These are phyloP conservation scores for Megaptera novaeangliae DNA, from an alignment of 2,113 vertebrate species.

Conservation along the genomic window DNA sequence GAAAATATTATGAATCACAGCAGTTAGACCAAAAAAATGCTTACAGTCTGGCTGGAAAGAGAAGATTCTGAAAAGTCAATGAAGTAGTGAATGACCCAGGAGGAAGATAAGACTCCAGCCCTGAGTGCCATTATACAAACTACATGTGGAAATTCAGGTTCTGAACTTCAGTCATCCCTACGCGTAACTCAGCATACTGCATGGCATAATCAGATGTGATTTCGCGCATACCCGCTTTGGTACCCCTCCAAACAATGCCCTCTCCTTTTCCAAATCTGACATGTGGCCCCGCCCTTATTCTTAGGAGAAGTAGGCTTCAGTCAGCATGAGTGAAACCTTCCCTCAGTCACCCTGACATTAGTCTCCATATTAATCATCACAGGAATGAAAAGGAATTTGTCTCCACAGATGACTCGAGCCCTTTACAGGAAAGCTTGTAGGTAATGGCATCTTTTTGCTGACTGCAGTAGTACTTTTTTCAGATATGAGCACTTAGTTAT, in stretches of 20 bases:
- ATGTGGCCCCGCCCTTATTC: neutral
- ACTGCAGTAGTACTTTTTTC: neutral
- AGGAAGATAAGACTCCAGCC: neutral
- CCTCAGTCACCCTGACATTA: neutral
- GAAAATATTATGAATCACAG: neutral
- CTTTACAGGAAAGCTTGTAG: slow-evolving; percentile 17
- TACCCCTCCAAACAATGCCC: neutral
- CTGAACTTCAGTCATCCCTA: neutral
- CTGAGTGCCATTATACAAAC: neutral
- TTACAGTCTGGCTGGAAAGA: neutral
- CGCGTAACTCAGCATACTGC: neutral
- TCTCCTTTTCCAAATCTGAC: neutral
- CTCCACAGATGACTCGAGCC: neutral
- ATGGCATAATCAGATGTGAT: neutral
- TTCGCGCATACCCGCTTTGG: accelerated
- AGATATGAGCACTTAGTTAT: slow-evolving; percentile 35
- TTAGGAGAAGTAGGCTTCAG: neutral
- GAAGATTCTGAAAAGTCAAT: neutral
- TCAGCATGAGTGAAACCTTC: neutral
- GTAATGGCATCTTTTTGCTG: slow-evolving; percentile 52
- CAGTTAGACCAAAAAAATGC: neutral
- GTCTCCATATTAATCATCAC: neutral
- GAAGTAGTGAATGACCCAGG: neutral
- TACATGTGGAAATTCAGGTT: neutral
- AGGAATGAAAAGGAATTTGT: slow-evolving; percentile 7